Evolutionary conservation across 2,888 invertebrate species (phyloP).

Genomic region (Tupiocoris notatus): DNA sequence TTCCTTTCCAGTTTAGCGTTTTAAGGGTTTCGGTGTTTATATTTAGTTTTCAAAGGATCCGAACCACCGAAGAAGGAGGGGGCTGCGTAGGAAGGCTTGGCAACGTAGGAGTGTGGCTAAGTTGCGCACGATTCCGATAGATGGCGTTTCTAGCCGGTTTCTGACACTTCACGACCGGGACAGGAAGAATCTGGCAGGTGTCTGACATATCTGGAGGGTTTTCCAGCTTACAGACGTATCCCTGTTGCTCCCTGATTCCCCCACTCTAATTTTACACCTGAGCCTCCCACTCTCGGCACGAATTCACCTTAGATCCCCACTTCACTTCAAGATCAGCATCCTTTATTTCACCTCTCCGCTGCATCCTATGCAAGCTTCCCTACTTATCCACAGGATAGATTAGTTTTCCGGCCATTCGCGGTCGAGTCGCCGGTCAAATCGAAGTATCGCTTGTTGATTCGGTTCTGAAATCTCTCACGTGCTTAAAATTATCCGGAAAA

Average conservation of each 20-base stretch:
- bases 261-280: neutral
- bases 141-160: neutral
- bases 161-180: neutral
- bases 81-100: neutral
- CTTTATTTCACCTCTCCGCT: neutral
- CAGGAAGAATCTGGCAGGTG: neutral
- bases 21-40: slow-evolving; percentile 25
- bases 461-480: too few relatives aligned
- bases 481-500: neutral
- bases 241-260: too few relatives aligned
- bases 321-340: neutral
- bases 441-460: too few relatives aligned
- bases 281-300: neutral
- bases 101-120: neutral
- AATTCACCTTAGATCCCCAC: neutral
- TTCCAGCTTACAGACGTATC: too few relatives aligned
- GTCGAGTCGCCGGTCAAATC: neutral
- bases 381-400: neutral
- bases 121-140: slow-evolving; percentile 12
- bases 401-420: slow-evolving; percentile 13
- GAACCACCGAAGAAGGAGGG: neutral
- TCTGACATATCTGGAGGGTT: neutral
- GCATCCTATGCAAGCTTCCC: neutral
- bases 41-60: slow-evolving; percentile 12
- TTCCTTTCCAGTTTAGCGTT: slow-evolving; percentile 33